Percentiles rank a stretch among this genome's conserved stretches.
Evolutionary conservation across 2,113 vertebrate species (phyloP).

Genomic region (Ellobius talpinus): DNA sequence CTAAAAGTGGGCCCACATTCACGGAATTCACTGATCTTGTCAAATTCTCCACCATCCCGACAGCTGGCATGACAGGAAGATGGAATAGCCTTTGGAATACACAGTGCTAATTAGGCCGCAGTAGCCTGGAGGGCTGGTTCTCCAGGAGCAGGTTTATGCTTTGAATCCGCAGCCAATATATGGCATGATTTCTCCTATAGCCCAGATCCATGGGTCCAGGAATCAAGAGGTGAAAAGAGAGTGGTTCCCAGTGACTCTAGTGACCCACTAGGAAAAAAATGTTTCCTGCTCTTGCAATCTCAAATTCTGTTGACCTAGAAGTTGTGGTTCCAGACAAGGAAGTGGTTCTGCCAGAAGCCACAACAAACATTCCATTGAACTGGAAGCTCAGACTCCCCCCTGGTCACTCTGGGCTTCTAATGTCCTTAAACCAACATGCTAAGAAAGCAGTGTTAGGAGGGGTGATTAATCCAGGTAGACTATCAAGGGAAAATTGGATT

Average conservation of each 20-base stretch:
- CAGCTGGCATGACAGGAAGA: neutral
- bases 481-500: neutral
- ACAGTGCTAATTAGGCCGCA: neutral
- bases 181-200: neutral
- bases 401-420: neutral
- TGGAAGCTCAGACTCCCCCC: neutral
- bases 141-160: neutral
- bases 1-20: neutral
- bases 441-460: neutral
- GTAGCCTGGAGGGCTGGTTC: neutral
- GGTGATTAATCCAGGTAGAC: neutral
- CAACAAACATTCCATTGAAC: neutral
- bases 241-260: neutral
- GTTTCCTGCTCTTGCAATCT: neutral
- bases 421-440: neutral
- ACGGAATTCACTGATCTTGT: neutral
- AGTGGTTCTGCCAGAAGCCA: neutral
- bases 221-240: neutral
- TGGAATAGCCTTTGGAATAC: neutral
- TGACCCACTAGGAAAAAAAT: neutral
- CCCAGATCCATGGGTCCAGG: neutral
- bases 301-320: neutral
- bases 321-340: neutral
- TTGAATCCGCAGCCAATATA: neutral
- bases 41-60: neutral